These are phyloP conservation scores for Equus quagga DNA, from an alignment of 2,113 vertebrate species.

Conservation along the genomic window DNA sequence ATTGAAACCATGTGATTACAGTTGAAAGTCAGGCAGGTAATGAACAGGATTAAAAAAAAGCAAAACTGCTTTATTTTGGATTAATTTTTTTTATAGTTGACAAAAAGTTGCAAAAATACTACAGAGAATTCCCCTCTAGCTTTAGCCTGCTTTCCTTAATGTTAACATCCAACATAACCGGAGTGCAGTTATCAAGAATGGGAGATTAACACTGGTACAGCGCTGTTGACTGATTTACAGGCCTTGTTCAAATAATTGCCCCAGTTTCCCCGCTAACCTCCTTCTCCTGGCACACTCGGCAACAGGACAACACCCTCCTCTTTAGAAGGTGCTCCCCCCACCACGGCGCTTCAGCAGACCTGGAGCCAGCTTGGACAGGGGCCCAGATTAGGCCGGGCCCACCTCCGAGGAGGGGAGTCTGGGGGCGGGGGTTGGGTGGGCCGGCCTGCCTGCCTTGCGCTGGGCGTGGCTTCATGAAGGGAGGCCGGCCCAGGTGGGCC, in stretches of 20 bases:
- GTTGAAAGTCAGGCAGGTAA: not conserved
- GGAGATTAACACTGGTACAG: not conserved
- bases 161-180: not conserved
- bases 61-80: constrained; percentile 23
- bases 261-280: not conserved
- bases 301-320: not conserved
- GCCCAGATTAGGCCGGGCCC: too few relatives aligned
- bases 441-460: not conserved
- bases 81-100: constrained; percentile 23
- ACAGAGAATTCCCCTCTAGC: not conserved
- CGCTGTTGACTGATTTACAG: not conserved
- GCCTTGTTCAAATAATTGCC: not conserved
- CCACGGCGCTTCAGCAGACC: not conserved
- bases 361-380: too few relatives aligned
- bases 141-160: not conserved
- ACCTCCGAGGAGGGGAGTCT: too few relatives aligned
- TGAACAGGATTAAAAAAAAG: not conserved
- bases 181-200: not conserved
- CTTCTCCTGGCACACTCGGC: not conserved
- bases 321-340: not conserved
- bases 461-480: not conserved
- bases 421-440: too few relatives aligned
- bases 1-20: not conserved
- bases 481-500: not conserved
- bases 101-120: constrained; percentile 3